phyloP scores from a whole-genome alignment of 2,888 invertebrate genomes.

The Digitonthophagus gazella region DNA sequence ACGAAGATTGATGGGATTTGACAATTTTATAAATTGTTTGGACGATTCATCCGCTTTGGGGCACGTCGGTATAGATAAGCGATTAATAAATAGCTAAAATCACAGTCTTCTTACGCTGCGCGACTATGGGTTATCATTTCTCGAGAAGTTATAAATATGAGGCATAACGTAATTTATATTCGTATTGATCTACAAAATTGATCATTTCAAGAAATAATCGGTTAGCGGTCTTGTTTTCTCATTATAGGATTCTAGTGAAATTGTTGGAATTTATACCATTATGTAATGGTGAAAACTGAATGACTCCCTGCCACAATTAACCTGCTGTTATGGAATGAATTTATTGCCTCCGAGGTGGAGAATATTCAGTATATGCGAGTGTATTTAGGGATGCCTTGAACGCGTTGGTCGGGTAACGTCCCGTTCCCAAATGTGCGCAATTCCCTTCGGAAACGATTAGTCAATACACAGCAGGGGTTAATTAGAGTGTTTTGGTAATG shows the following conservation, averaged over 20 bases:
- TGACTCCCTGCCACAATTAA: neutral
- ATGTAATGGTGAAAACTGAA: neutral
- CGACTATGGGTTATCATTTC: neutral
- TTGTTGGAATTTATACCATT: neutral
- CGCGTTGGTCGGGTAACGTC: neutral
- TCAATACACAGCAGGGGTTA: constrained; percentile 17
- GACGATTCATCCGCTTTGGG: neutral
- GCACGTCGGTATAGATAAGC: neutral
- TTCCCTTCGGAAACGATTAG: constrained; percentile 16
- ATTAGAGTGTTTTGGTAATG: constrained; percentile 17
- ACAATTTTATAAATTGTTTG: neutral
- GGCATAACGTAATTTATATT: neutral
- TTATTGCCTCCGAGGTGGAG: neutral
- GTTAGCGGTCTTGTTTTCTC: neutral
- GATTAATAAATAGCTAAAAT: neutral
- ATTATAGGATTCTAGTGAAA: neutral
- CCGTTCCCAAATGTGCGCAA: neutral
- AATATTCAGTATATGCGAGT: neutral
- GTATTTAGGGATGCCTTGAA: neutral
- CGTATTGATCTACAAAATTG: neutral
- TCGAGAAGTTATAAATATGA: neutral
- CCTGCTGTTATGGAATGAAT: neutral
- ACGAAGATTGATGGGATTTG: neutral
- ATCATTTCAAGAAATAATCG: neutral
- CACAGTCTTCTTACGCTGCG: neutral